Evolutionary conservation across 2,888 invertebrate genomes (phyloP), one percentile per base, ranked within the genome.

Genomic region (Lottia scabra): DNA sequence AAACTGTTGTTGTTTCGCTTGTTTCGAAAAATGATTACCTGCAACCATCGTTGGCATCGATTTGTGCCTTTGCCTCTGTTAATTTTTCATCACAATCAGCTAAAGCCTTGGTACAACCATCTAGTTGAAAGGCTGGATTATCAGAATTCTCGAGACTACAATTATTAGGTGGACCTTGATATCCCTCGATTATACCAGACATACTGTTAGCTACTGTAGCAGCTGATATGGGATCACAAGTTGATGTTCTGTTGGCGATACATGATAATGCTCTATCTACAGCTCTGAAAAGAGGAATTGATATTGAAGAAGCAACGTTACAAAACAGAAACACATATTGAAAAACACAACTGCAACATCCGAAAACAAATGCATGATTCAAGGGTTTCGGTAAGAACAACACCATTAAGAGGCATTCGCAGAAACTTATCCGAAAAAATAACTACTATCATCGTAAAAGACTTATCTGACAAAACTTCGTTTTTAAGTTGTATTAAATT

Each of bases 161-260:
- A 10, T 56, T 56, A 56, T 56, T 56, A 56, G 56, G 56, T n/a
- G 56, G 56, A n/a, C 56, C 56, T 56, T 56, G 56, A 10, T 56
- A 56, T 8, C 56, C 56, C 23, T 56, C 23, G 23, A 56, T 56
- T 19, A 56, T 56, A 56, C 23, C 56, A n/a, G 56, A 8, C 56
- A 56, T 56, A 56, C 56, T 56, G 19, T 56, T n/a, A 23, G 56
- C 56, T 10, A 56, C 56, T 19, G 56, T n/a, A 56, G 56, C 56
- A n/a, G 56, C 56, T 19, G 56, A 56, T 56, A 56, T 56, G 5
- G 56, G 56, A 56, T 56, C 56, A 56, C 56, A 56, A 19, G 10
- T 8, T 19, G 56, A 56, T 56, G 56, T 56, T 19, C 6, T 56
- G 23, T 56, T 56, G 23, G 56, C 56, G 23, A 56, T n/a, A 56